Conservation (phyloP, 2,797 vertebrate species). For the Morus bassanus region DNA sequence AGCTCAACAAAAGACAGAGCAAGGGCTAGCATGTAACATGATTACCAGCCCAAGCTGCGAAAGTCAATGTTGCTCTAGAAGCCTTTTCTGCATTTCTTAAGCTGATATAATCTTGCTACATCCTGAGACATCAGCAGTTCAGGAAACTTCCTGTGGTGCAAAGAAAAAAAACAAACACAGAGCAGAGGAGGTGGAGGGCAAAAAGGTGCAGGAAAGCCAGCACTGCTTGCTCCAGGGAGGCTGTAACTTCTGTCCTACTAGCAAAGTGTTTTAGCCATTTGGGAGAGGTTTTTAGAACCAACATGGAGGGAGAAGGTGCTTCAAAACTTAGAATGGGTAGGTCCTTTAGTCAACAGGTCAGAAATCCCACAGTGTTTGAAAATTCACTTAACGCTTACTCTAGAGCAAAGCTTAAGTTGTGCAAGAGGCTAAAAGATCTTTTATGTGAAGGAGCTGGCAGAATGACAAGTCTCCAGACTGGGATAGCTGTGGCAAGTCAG, state of each 20-base stretch:
- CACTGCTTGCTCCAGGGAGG: background rate
- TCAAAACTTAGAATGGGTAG: background rate
- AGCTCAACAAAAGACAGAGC: slow-evolving; percentile 5
- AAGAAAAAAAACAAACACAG: slow-evolving; percentile 27
- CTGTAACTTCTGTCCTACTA: background rate
- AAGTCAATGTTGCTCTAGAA: background rate
- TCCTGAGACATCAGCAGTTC: background rate
- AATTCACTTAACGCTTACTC: background rate
- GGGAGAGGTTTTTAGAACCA: background rate
- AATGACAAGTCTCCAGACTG: background rate
- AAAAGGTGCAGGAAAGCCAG: background rate
- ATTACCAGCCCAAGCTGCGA: background rate
- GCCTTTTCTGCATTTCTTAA: background rate
- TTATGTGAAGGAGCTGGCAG: background rate
- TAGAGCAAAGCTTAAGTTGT: background rate
- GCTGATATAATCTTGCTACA: background rate
- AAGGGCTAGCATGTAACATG: background rate
- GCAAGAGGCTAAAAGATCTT: background rate
- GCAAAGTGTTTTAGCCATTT: background rate
- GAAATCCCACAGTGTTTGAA: background rate
- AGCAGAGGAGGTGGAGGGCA: background rate
- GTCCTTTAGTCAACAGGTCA: background rate
- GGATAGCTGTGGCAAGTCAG: background rate
- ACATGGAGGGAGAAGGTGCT: background rate
- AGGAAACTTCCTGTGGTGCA: background rate